These are phyloP conservation scores for Andrena minutula DNA, from an alignment of 2,888 invertebrate genomes.

Conservation along the genomic window DNA sequence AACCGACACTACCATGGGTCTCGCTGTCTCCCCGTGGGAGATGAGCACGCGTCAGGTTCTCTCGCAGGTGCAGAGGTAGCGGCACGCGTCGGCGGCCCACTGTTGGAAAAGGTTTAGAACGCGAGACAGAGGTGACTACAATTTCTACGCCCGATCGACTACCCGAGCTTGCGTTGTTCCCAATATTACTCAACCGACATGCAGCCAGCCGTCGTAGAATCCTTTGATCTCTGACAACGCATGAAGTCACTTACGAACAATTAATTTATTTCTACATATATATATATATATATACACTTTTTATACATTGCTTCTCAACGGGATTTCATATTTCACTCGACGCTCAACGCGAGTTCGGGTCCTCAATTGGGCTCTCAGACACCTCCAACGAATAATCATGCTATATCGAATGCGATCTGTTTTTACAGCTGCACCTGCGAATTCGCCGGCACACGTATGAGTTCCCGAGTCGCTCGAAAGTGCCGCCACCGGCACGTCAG, in stretches of 20 bases:
- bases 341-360: constrained; percentile 33
- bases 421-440: constrained; percentile 65
- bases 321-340: background rate
- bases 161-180: constrained; percentile 35
- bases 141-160: constrained; percentile 34
- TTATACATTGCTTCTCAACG: background rate
- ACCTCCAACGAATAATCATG: constrained; percentile 38
- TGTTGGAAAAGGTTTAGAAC: constrained; percentile 13
- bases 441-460: constrained; percentile 50
- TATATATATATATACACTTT: too few species aligned
- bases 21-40: constrained; percentile 42
- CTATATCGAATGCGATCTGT: constrained; percentile 62
- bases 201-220: too few species aligned
- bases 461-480: constrained; percentile 52
- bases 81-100: constrained; percentile 26
- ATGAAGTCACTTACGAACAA: background rate
- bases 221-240: background rate
- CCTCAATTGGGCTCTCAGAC: constrained; percentile 19
- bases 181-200: background rate
- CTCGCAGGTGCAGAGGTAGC: constrained; percentile 65
- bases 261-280: background rate
- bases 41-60: constrained; percentile 50
- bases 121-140: constrained; percentile 53
- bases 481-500: constrained; percentile 60
- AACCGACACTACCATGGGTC: constrained; percentile 40